Evolutionary conservation across 1,140 invertebrate species (phyloP).

Genomic region (Dreissena polymorpha): DNA sequence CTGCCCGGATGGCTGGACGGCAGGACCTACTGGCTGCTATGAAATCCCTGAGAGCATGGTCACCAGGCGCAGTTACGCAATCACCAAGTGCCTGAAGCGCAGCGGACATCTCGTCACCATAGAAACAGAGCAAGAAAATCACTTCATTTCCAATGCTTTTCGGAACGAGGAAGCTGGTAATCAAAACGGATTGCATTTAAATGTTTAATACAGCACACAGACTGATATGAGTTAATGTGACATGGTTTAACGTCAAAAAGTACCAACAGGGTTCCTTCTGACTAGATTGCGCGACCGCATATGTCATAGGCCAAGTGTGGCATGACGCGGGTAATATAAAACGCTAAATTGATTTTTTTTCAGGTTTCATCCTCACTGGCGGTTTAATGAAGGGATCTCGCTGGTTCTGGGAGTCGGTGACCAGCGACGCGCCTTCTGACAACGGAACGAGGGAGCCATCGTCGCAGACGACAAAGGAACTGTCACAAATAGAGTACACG

Average conservation of each 20-base stretch:
- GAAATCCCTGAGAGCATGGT: not conserved
- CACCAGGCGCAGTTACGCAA: constrained; percentile 37
- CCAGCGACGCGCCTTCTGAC: not conserved
- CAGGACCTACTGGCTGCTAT: constrained; percentile 66
- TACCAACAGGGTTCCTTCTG: too few species aligned
- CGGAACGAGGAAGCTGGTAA: too few species aligned
- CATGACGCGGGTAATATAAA: too few species aligned
- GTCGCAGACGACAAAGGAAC: not conserved
- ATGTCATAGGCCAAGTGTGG: too few species aligned
- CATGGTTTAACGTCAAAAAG: too few species aligned
- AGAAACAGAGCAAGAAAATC: constrained; percentile 82
- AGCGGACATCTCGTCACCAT: constrained; percentile 81
- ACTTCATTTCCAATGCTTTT: constrained; percentile 84
- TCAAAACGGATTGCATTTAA: too few species aligned
- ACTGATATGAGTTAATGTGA: too few species aligned
- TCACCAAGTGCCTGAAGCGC: constrained; percentile 47
- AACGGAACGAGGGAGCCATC: not conserved
- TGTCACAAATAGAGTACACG: constrained; percentile 4
- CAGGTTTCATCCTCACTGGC: constrained; percentile 48
- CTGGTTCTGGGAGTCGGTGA: constrained; percentile 44
- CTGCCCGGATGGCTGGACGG: constrained; percentile 61
- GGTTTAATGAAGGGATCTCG: constrained; percentile 11
- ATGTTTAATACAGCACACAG: too few species aligned
- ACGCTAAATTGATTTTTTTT: too few species aligned
- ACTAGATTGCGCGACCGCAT: too few species aligned